These are phyloP conservation scores for Pteronura brasiliensis DNA, from an alignment of 2,113 vertebrate genomes.

Conservation along the genomic window DNA sequence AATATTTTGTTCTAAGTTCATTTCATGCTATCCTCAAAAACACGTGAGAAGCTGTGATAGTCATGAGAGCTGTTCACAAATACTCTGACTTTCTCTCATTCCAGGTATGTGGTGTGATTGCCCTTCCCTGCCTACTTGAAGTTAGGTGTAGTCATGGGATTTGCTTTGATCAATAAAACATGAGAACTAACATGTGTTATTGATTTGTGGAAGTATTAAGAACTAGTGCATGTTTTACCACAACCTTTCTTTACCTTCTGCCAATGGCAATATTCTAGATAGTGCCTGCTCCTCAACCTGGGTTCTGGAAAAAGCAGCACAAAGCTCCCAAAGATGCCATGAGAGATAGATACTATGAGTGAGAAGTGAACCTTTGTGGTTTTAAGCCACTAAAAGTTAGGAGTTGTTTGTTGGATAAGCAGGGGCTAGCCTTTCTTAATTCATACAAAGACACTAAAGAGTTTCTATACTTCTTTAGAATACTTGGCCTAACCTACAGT, in stretches of 20 bases:
- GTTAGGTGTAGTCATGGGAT: not conserved
- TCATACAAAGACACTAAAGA: not conserved
- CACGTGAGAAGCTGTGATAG: not conserved
- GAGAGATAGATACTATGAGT: not conserved
- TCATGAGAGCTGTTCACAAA: not conserved
- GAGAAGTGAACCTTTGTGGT: not conserved
- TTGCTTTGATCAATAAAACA: not conserved
- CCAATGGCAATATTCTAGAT: not conserved
- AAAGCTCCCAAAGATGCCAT: not conserved
- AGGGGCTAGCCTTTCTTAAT: not conserved
- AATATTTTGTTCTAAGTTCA: conserved; percentile 3
- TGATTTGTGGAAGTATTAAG: not conserved
- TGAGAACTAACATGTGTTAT: not conserved
- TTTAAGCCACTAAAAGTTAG: not conserved
- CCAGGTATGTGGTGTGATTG: not conserved
- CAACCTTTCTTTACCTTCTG: not conserved
- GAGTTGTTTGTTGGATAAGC: not conserved
- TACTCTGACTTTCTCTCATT: not conserved
- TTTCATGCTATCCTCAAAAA: not conserved
- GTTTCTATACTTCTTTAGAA: not conserved
- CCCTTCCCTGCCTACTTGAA: not conserved
- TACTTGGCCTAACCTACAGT: not conserved
- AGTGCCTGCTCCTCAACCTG: not conserved
- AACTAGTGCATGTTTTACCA: not conserved
- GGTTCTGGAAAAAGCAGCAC: not conserved